A percentile compares a stretch with the other conserved stretches of the same genome.
Conservation (phyloP, 2,888 invertebrate species). For the Leptinotarsa peninsularis region DNA sequence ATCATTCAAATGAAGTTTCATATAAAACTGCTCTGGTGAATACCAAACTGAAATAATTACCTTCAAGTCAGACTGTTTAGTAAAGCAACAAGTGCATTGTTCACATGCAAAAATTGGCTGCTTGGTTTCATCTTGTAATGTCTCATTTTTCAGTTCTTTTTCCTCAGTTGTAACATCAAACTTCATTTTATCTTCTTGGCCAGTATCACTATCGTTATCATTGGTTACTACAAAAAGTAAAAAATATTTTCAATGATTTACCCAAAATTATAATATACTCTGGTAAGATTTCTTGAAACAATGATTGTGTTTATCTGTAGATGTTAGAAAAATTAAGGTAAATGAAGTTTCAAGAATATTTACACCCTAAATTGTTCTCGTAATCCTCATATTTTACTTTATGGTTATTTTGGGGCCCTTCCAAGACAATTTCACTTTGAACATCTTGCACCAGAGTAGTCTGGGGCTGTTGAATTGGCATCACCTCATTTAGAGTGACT, state of each 20-base stretch:
- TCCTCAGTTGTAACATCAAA: constrained; percentile 26
- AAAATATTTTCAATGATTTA: not conserved
- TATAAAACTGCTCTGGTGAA: not conserved
- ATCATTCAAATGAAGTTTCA: not conserved
- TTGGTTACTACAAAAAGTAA: constrained; percentile 25
- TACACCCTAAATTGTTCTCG: constrained; percentile 27
- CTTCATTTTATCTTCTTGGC: constrained; percentile 30
- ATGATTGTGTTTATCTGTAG: not conserved
- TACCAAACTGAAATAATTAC: constrained; percentile 44
- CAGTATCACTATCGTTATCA: constrained; percentile 33
- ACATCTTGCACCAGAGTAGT: not conserved
- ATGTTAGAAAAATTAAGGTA: not conserved
- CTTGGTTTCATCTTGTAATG: constrained; percentile 61
- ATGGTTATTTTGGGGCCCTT: constrained; percentile 26
- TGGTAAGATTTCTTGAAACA: not conserved
- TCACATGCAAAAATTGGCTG: constrained; percentile 64
- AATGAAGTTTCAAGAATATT: constrained; percentile 7
- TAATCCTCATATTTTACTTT: constrained; percentile 32
- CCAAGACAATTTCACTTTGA: constrained; percentile 3
- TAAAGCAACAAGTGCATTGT: constrained; percentile 63
- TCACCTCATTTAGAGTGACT: not conserved
- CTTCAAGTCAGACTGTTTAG: constrained; percentile 60
- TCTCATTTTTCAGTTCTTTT: constrained; percentile 45
- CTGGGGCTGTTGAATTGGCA: constrained; percentile 7
- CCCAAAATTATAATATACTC: not conserved